Percentiles rank a stretch among this genome's conserved stretches.
These are phyloP conservation scores for Sciurus vulgaris DNA, from an alignment of 2,797 vertebrate genomes.

Conservation along the genomic window DNA sequence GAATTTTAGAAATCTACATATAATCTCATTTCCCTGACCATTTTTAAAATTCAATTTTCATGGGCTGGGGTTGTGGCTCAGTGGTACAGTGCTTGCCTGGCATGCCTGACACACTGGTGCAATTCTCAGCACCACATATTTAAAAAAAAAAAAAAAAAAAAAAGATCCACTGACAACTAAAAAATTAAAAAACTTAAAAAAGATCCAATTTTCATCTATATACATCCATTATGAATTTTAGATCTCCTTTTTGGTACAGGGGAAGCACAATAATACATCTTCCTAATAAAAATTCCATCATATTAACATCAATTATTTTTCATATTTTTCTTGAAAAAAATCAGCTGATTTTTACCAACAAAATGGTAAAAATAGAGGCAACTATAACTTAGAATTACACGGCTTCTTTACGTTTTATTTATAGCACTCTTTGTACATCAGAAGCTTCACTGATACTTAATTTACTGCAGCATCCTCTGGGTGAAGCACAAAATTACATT, in stretches of 20 bases:
- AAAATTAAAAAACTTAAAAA: no score
- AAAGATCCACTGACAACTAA: no score
- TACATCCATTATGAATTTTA: constrained; percentile 52
- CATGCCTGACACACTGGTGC: no score
- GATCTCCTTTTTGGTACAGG: constrained; percentile 49
- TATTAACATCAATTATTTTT: constrained; percentile 58
- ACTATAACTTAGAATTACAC: constrained; percentile 88
- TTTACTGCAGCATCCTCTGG: constrained; percentile 88
- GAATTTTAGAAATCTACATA: constrained; percentile 42
- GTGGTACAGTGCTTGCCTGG: no score
- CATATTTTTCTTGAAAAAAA: constrained; percentile 66
- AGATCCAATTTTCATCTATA: constrained; percentile 38
- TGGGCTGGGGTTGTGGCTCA: no score
- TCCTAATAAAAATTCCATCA: constrained; percentile 55
- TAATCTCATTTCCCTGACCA: constrained; percentile 48
- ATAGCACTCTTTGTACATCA: constrained; percentile 88
- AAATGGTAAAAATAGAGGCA: constrained; percentile 83
- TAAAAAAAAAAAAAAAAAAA: no score
- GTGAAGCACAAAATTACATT: constrained; percentile 88
- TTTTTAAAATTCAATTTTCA: constrained; percentile 60
- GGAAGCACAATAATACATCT: constrained; percentile 38
- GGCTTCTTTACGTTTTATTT: constrained; percentile 90
- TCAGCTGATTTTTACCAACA: constrained; percentile 72
- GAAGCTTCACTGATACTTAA: constrained; percentile 89
- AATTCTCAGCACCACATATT: no score